Evolutionary conservation across 2,888 invertebrate genomes (phyloP), one percentile per base, ranked within the genome.

Genomic region (Dascillus cervinus): DNA sequence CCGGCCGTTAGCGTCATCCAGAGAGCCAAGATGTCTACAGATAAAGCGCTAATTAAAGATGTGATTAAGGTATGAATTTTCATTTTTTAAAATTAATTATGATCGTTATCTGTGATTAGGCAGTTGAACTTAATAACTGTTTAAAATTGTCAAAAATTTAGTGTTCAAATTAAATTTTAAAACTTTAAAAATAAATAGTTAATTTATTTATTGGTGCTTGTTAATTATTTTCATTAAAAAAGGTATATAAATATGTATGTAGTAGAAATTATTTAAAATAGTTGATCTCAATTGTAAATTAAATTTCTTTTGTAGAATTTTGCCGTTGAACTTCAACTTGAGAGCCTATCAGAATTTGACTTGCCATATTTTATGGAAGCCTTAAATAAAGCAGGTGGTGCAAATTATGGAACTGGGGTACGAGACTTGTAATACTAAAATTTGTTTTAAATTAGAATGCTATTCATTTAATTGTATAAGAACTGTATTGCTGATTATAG

Each of bases 1-100:
- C 73, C 77, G 34, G 70, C 73, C 48, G 84, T 85, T 46, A 77
- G 79, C 9, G 79, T 83, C 39, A 75, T 86, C 60, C 81, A 84
- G 64, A 72, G 82, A 49, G 86, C 85, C 50, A 82, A 82, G 67
- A 81, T 85, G 79, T 82, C 83, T 60, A 83, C 82, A 36, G 85
- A 85, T 65, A 85, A 85, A 62, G 76, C 81, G 21, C 70, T 80
- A 53, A 79, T 86, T 46, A 85, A 85, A 63, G 77, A 79, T 56
- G 75, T 84, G 47, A 72, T 85, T 49, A 75, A 76, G 53, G 85
- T 25, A 27, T 11, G 6, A 3, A 12, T 11, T 15, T 19, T 19
- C 19, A 6, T 8, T 19, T 8, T 19, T 19, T n/a, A n/a, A n/a
- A n/a, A n/a, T n/a, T n/a, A n/a, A n/a, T n/a, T n/a, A n/a, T n/a